phyloP scores from a whole-genome alignment of 2,797 vertebrate species.

The Crocodylus rhombifer region DNA sequence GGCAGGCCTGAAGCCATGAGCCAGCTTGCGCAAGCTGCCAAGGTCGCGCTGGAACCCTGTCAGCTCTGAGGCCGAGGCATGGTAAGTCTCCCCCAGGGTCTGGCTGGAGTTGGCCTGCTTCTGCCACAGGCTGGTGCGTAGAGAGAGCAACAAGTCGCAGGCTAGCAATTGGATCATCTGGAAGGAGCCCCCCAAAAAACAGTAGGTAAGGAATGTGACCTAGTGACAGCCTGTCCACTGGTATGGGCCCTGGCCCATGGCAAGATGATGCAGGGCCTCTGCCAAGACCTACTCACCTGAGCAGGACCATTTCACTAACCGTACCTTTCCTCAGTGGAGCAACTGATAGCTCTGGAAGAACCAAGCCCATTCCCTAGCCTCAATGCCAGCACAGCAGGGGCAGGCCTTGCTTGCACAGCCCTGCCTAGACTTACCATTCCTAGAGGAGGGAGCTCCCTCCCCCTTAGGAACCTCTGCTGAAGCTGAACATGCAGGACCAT shows the following conservation, averaged over 20 bases:
- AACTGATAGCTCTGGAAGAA: not conserved
- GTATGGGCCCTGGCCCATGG: not conserved
- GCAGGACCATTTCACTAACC: accelerated
- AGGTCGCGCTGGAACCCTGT: conserved; percentile 97
- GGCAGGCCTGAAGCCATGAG: conserved; percentile 91
- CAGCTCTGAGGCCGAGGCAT: conserved; percentile 88
- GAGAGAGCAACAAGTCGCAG: conserved; percentile 94
- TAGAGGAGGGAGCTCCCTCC: not conserved
- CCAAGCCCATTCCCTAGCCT: not conserved
- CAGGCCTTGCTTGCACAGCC: not conserved
- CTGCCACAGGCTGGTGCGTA: conserved; percentile 96
- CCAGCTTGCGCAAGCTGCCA: conserved; percentile 92
- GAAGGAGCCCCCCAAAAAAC: conserved; percentile 3
- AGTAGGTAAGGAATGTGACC: not conserved
- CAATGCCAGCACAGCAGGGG: not conserved
- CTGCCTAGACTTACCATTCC: not conserved
- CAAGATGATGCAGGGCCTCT: too few species aligned
- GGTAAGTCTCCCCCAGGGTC: conserved; percentile 91
- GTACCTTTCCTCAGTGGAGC: too few species aligned
- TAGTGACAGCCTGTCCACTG: not conserved
- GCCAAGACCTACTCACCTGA: not conserved
- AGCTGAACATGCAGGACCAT: not conserved
- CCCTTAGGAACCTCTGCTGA: not conserved
- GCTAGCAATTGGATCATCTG: conserved; percentile 95
- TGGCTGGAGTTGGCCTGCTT: conserved; percentile 81